Evolutionary conservation across 2,113 vertebrate species (phyloP).

Genomic region (Sturnira hondurensis): DNA sequence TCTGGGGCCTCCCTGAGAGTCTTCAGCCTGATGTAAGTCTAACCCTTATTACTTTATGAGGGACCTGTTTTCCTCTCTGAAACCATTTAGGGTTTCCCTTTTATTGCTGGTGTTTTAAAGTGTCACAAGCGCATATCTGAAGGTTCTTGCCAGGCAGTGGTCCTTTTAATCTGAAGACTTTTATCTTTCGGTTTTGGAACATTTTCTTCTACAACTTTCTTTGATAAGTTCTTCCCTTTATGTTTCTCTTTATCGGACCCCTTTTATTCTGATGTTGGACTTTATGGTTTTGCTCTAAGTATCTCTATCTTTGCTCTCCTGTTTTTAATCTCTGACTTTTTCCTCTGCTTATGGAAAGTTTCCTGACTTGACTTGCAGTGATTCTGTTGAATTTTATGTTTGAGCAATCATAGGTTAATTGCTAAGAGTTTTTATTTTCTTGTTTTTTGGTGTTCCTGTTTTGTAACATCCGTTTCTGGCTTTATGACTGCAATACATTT

Average conservation of each 20-base stretch:
- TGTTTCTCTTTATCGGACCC: not conserved
- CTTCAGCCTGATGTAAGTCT: not conserved
- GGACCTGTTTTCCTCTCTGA: not conserved
- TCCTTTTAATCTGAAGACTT: not conserved
- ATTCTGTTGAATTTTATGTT: not conserved
- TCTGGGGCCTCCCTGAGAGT: not conserved
- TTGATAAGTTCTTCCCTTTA: not conserved
- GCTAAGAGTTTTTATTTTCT: not conserved
- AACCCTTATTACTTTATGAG: not conserved
- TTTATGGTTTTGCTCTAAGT: not conserved
- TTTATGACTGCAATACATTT: not conserved
- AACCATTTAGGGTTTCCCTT: not conserved
- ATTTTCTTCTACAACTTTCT: not conserved
- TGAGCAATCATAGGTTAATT: not conserved
- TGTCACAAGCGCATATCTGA: not conserved
- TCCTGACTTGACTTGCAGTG: not conserved
- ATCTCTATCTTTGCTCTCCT: not conserved
- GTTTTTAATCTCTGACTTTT: not conserved
- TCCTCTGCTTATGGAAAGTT: not conserved
- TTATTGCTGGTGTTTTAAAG: not conserved
- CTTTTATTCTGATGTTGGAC: not conserved
- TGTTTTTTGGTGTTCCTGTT: not conserved
- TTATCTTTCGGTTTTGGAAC: not conserved
- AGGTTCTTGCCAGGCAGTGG: not conserved
- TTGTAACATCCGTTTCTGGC: not conserved